A percentile compares a stretch with the other conserved stretches of the same genome.
phyloP scores from a whole-genome alignment of 2,888 invertebrate genomes.

The Cryptocheilus praepositus region DNA sequence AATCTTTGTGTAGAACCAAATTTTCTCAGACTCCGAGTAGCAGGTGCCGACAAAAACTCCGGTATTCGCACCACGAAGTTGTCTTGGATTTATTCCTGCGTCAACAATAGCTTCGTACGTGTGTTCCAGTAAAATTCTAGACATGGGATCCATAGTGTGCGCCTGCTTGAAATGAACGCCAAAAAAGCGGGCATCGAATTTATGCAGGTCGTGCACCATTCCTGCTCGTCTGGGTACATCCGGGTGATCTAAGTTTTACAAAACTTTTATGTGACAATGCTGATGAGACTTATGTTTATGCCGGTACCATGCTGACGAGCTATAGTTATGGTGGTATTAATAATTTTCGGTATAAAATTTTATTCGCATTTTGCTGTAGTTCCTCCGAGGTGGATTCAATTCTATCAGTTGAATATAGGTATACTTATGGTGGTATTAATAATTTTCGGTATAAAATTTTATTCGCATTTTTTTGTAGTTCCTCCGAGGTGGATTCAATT shows the following conservation, averaged over 20 bases:
- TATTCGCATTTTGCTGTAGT: no score
- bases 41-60: conserved; percentile 86
- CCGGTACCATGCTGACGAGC: no score
- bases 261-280: no score
- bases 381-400: no score
- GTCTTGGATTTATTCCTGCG: conserved; percentile 79
- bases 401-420: no score
- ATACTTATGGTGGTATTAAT: no score
- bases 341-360: no score
- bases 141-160: conserved; percentile 78
- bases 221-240: conserved; percentile 86
- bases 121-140: conserved; percentile 79
- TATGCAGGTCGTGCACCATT: conserved; percentile 82
- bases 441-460: no score
- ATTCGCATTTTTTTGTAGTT: no score
- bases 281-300: no score
- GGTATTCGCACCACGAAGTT: conserved; percentile 81
- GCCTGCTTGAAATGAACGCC: conserved; percentile 78
- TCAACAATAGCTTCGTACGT: conserved; percentile 78
- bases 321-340: no score
- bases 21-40: conserved; percentile 83
- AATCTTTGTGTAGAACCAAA: background rate
- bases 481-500: no score
- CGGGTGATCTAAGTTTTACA: conserved; percentile 74
- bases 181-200: conserved; percentile 80